A percentile compares a stretch with the other conserved stretches of the same genome.
These are phyloP conservation scores for Brachionus sp. DNA, from an alignment of 1,140 invertebrate species.

Conservation along the genomic window DNA sequence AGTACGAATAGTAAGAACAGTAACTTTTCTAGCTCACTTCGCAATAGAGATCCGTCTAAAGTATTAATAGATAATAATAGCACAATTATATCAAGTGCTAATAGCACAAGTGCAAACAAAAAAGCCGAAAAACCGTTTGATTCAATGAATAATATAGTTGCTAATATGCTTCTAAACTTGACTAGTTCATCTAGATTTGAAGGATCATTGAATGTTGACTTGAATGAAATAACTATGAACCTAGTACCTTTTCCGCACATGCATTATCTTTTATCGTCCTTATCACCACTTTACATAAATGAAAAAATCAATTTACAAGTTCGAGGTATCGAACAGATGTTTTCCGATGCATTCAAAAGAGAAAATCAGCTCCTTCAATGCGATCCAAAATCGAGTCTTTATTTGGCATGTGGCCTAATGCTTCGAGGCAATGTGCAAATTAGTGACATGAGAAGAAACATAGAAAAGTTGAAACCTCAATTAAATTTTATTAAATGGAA, in stretches of 20 bases:
- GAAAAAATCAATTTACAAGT: slow-evolving; percentile 52
- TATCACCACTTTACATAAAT: slow-evolving; percentile 56
- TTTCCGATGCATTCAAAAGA: slow-evolving; percentile 58
- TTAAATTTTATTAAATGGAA: slow-evolving; percentile 61
- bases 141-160: slow-evolving; percentile 61
- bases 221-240: slow-evolving; percentile 62
- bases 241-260: slow-evolving; percentile 60
- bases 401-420: slow-evolving; percentile 60
- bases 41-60: slow-evolving; percentile 51
- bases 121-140: slow-evolving; percentile 59
- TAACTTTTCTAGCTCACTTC: background rate
- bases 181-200: slow-evolving; percentile 54
- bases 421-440: slow-evolving; percentile 57
- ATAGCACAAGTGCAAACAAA: slow-evolving; percentile 42
- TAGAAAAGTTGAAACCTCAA: slow-evolving; percentile 57
- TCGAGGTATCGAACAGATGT: slow-evolving; percentile 59
- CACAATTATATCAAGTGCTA: slow-evolving; percentile 48
- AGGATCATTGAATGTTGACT: slow-evolving; percentile 59
- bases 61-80: slow-evolving; percentile 52
- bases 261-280: slow-evolving; percentile 59
- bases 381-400: slow-evolving; percentile 54
- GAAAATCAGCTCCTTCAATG: slow-evolving; percentile 57
- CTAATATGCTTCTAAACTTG: slow-evolving; percentile 60
- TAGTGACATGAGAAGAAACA: slow-evolving; percentile 59
- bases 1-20: background rate